A percentile compares a stretch with the other conserved stretches of the same genome.
Conservation (phyloP, 2,888 invertebrate genomes). For the Odontothrips loti region DNA sequence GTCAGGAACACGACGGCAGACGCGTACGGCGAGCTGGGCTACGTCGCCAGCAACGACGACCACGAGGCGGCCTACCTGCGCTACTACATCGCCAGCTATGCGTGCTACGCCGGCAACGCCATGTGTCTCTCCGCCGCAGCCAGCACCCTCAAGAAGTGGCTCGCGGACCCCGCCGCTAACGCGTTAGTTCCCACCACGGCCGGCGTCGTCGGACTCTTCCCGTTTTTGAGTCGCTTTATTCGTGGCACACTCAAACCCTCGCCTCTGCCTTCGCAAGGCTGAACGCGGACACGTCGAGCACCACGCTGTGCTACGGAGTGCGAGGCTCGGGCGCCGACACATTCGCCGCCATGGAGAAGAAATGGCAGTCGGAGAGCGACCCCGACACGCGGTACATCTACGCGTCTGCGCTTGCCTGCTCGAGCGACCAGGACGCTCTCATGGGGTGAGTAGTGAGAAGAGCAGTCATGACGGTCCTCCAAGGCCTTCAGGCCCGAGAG, state of each 20-base stretch:
- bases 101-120: neutral
- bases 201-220: neutral
- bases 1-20: neutral
- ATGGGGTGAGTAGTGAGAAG: neutral
- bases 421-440: neutral
- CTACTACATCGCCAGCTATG: neutral
- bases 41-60: neutral
- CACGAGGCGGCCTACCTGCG: neutral
- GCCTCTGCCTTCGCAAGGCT: neutral
- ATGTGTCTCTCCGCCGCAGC: neutral
- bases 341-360: neutral
- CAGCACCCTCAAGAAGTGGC: neutral
- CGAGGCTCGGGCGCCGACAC: neutral
- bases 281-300: neutral
- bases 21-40: neutral
- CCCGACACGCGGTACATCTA: neutral
- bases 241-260: neutral
- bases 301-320: slow-evolving; percentile 3
- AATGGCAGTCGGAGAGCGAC: neutral
- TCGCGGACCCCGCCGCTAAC: neutral
- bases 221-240: neutral
- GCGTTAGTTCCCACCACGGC: neutral
- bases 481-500: too few relatives aligned
- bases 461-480: too few relatives aligned
- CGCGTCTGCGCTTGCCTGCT: neutral